Conservation (phyloP, 1,140 invertebrate species). For the Drosophila erecta region DNA sequence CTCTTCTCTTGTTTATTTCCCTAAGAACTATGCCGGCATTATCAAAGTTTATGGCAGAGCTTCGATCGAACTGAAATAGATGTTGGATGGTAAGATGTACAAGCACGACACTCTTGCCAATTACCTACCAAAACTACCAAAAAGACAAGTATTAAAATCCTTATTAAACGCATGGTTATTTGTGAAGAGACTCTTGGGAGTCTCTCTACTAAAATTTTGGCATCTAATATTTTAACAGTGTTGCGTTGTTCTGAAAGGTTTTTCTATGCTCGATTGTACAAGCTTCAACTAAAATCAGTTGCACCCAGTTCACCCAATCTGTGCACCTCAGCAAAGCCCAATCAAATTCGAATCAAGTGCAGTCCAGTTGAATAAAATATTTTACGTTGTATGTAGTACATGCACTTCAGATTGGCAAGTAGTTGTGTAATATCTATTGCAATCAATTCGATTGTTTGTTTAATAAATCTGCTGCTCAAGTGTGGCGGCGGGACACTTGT, state of each 20-base stretch:
- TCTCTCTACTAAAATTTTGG: neutral
- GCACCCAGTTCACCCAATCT: too few species aligned
- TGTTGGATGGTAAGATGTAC: neutral
- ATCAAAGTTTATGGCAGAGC: neutral
- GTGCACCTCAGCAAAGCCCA: neutral
- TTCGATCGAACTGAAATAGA: neutral
- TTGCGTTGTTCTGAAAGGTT: neutral
- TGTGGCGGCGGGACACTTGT: conserved; percentile 6
- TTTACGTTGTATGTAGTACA: neutral
- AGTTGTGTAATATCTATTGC: conserved; percentile 11
- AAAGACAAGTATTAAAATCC: neutral
- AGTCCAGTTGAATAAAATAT: neutral
- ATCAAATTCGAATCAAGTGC: neutral
- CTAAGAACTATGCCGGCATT: neutral
- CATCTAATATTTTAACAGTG: neutral
- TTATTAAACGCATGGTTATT: neutral
- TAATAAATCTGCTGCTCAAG: conserved; percentile 18
- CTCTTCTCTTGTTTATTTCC: neutral
- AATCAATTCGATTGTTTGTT: conserved; percentile 40
- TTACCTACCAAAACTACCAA: conserved; percentile 1
- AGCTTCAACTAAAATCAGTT: too few species aligned
- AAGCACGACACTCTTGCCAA: neutral
- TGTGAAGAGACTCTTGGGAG: neutral
- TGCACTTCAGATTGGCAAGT: conserved; percentile 7
- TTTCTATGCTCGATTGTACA: neutral